Evolutionary conservation across 2,888 invertebrate species (phyloP).

Genomic region (Ormyrus rosae): DNA sequence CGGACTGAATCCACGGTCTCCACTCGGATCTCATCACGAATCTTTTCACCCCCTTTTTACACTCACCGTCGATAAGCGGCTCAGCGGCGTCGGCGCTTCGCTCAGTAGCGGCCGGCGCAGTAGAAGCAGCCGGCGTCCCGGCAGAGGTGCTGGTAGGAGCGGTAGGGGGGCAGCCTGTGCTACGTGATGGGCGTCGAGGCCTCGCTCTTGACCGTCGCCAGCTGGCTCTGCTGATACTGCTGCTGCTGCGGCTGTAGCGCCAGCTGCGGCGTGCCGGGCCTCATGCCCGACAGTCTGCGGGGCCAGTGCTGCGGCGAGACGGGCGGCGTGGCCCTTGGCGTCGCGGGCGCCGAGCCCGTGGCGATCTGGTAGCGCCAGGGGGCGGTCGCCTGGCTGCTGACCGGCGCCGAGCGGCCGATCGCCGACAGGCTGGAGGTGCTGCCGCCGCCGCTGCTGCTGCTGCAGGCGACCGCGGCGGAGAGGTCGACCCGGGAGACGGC

Average conservation of each 20-base stretch:
- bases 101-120: no score
- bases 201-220: slow-evolving; percentile 49
- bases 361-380: slow-evolving; percentile 70
- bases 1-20: no score
- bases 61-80: no score
- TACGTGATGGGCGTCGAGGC: slow-evolving; percentile 53
- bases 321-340: slow-evolving; percentile 86
- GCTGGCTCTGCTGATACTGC: slow-evolving; percentile 9
- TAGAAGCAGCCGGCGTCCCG: slow-evolving; percentile 29
- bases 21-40: no score
- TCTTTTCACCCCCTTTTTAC: no score
- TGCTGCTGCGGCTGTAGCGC: slow-evolving; percentile 66
- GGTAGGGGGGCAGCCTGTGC: slow-evolving; percentile 48
- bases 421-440: slow-evolving; percentile 78
- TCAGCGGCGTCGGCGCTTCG: no score
- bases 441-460: slow-evolving; percentile 78
- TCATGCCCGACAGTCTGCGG: slow-evolving; percentile 78
- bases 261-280: slow-evolving; percentile 83
- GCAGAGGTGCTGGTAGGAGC: slow-evolving; percentile 54
- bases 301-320: slow-evolving; percentile 84
- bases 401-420: slow-evolving; percentile 65
- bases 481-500: slow-evolving; percentile 84
- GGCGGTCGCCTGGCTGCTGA: slow-evolving; percentile 65
- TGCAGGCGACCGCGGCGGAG: slow-evolving; percentile 79
- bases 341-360: slow-evolving; percentile 85